phyloP scores from a whole-genome alignment of 2,888 invertebrate genomes.

The Heliothis peltigera region DNA sequence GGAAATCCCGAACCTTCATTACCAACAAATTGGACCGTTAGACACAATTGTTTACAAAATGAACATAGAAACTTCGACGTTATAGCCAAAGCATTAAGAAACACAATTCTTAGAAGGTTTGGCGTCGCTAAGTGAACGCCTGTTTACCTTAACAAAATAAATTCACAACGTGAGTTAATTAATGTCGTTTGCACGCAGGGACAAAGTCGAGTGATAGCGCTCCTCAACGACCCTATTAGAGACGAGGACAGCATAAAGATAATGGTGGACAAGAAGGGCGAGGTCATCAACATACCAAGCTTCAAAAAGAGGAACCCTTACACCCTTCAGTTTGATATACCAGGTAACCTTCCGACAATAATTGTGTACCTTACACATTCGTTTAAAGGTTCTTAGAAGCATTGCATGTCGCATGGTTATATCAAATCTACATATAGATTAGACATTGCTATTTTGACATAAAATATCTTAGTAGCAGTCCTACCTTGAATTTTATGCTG shows the following conservation, averaged over 20 bases:
- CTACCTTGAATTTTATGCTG: too few species aligned
- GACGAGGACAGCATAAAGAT: constrained; percentile 94
- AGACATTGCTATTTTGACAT: too few species aligned
- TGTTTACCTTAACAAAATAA: constrained; percentile 54
- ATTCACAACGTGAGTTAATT: constrained; percentile 59
- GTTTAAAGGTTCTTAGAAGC: too few species aligned
- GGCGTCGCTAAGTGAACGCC: constrained; percentile 28
- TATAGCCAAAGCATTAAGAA: background rate
- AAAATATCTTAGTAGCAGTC: too few species aligned
- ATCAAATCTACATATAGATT: too few species aligned
- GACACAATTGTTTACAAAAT: constrained; percentile 21
- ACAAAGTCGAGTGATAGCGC: constrained; percentile 94
- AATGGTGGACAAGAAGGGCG: constrained; percentile 95
- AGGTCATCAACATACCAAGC: constrained; percentile 93
- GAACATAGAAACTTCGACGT: constrained; percentile 18
- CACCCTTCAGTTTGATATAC: constrained; percentile 95
- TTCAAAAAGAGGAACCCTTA: constrained; percentile 95
- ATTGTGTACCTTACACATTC: too few species aligned
- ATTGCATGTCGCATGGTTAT: too few species aligned
- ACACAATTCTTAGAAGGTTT: constrained; percentile 12
- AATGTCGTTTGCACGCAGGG: constrained; percentile 88
- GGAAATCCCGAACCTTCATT: constrained; percentile 43
- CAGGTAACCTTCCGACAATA: constrained; percentile 90
- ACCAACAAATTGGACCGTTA: constrained; percentile 53
- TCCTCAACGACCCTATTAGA: constrained; percentile 94